A percentile compares a stretch with the other conserved stretches of the same genome.
Conservation (phyloP, 2,113 vertebrate species). For the Lates calcarifer region DNA sequence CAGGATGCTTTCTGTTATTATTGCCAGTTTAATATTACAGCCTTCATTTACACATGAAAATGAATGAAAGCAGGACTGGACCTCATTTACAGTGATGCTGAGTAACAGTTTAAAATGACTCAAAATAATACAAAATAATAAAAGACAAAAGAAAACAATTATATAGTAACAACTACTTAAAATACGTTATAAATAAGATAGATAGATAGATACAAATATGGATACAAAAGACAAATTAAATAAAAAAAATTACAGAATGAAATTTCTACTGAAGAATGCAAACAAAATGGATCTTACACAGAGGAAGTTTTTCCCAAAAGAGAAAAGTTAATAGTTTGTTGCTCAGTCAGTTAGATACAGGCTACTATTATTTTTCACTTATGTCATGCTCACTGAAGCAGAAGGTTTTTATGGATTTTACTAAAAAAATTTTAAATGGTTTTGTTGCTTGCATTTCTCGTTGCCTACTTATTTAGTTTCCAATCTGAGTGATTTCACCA, state of each 20-base stretch:
- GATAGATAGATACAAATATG: too few species aligned
- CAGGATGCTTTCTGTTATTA: not conserved
- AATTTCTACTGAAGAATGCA: not conserved
- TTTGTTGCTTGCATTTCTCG: not conserved
- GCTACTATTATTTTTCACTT: not conserved
- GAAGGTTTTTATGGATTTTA: conserved; percentile 6
- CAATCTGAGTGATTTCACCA: conserved; percentile 12
- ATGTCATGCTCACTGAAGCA: not conserved
- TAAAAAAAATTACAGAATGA: too few species aligned
- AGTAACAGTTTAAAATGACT: too few species aligned
- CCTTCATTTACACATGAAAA: too few species aligned
- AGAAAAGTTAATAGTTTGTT: not conserved
- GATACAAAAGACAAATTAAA: too few species aligned
- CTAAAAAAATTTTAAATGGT: not conserved
- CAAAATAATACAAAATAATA: too few species aligned
- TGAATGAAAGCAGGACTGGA: too few species aligned
- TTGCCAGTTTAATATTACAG: not conserved
- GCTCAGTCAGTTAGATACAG: not conserved
- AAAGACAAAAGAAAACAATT: too few species aligned
- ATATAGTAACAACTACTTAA: too few species aligned
- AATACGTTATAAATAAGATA: too few species aligned
- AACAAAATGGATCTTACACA: not conserved
- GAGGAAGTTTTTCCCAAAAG: not conserved
- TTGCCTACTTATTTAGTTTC: conserved; percentile 2
- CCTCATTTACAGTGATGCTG: too few species aligned